phyloP scores from a whole-genome alignment of 2,888 invertebrate species.

The Drosophila mimetica region DNA sequence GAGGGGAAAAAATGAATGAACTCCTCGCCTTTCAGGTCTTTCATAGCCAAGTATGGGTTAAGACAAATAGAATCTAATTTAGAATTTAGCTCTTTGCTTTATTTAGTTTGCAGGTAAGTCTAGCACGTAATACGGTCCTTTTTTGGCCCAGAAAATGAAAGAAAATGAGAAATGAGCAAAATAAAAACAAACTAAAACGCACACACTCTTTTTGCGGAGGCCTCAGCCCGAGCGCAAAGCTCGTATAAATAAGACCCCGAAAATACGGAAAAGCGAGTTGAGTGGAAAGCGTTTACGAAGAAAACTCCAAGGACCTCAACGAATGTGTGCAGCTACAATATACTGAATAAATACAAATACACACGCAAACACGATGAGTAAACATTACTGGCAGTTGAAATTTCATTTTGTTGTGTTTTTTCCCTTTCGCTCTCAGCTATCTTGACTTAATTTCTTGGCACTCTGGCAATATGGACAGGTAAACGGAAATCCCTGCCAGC shows the following conservation, averaged over 20 bases:
- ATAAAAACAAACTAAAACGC: conserved; percentile 21
- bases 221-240: conserved; percentile 45
- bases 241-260: conserved; percentile 55
- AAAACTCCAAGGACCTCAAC: conserved; percentile 24
- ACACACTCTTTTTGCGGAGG: conserved; percentile 43
- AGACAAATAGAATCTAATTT: conserved; percentile 65
- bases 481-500: background rate
- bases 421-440: conserved; percentile 13
- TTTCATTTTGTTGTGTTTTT: conserved; percentile 55
- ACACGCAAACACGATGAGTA: conserved; percentile 24
- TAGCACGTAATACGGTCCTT: conserved; percentile 30
- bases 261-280: conserved; percentile 9
- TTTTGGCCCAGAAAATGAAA: conserved; percentile 36
- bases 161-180: conserved; percentile 69
- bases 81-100: conserved; percentile 49
- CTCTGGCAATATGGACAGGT: conserved; percentile 26
- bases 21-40: conserved; percentile 8
- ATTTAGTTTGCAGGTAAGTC: conserved; percentile 50
- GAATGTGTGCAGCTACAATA: conserved; percentile 50
- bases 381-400: conserved; percentile 49
- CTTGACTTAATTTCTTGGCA: conserved; percentile 69
- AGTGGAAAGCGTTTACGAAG: conserved; percentile 22
- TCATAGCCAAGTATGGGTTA: conserved; percentile 2
- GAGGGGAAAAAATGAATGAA: conserved; percentile 24
- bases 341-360: conserved; percentile 65